Evolutionary conservation across 1,140 invertebrate species (phyloP), one percentile per base, ranked within the genome.

Genomic region (Uloborus diversus): DNA sequence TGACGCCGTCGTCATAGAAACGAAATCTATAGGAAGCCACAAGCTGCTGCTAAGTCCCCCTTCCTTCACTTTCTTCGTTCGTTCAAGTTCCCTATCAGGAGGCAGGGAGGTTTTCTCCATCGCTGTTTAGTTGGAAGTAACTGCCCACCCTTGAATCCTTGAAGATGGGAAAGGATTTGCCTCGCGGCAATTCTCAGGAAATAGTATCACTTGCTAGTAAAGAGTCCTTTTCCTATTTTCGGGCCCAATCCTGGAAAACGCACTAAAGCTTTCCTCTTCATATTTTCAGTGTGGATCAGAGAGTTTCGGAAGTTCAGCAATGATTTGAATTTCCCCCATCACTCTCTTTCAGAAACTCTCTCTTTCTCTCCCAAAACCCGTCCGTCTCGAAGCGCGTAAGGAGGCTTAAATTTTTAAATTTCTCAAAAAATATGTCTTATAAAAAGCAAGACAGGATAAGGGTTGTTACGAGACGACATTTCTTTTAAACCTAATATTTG

Each of bases 11-110:
- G 42, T 42, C 71, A 75, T 75, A 47, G 71, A 33, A 51, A 75
- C 71, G 20, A 56, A 75, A 75, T 75, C 71, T 75, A 75, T 75
- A 75, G 71, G 57, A 75, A 75, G 71, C 71, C 71, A 75, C 71
- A 75, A 75, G 71, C 71, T 75, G 59, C 59, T 51, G 59, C 32
- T 62, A 62, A 62, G 59, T 62, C 68, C 23, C 68, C 59, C 28
- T 59, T 33, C 59, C 71, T 64, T 64, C 37, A n/a, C 47, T 68
- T 75, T 75, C 71, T 75, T 64, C 49, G 32, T 71, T 25, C 53
- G 30, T 71, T 71, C 68, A 71, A 57, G 51, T 71, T 71, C 56
- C 49, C 66, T 59, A 33, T 53, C 30, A 20, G 49, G 49, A 53
- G 13, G 68, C 13, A 56, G 66, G 68, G 27, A n/a, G 23, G 33